phyloP scores from a whole-genome alignment of 2,113 vertebrate genomes.

The Apodemus sylvaticus region DNA sequence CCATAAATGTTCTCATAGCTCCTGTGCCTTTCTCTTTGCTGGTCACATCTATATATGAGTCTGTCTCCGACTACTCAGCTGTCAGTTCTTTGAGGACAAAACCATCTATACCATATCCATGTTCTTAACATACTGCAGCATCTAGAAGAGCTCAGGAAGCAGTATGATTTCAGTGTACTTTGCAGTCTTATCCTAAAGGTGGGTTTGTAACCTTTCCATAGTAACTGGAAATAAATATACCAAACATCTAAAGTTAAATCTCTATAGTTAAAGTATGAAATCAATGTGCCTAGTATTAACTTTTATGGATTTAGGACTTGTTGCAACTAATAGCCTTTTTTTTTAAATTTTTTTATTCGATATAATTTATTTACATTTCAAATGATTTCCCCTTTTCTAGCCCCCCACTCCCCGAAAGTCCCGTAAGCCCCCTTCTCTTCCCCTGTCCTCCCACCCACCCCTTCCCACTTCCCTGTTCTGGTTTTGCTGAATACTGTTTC shows the following conservation, averaged over 20 bases:
- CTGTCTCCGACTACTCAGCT: background rate
- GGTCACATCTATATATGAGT: background rate
- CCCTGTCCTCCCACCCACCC: too few relatives aligned
- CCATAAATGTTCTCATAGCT: background rate
- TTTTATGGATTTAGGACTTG: background rate
- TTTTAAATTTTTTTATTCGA: too few relatives aligned
- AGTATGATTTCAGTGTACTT: background rate
- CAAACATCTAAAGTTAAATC: background rate
- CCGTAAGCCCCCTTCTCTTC: too few relatives aligned
- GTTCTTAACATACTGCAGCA: background rate
- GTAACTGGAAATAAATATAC: background rate
- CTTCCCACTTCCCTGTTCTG: too few relatives aligned
- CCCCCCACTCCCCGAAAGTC: too few relatives aligned
- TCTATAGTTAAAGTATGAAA: background rate
- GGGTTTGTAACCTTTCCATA: background rate
- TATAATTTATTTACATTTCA: too few relatives aligned
- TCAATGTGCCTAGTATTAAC: background rate
- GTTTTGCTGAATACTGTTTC: too few relatives aligned
- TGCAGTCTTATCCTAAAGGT: background rate
- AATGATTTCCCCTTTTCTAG: too few relatives aligned
- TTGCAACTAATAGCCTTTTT: conserved; percentile 42
- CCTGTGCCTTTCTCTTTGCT: background rate
- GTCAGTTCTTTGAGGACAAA: conserved; percentile 25
- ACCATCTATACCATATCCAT: background rate
- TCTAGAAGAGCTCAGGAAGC: background rate